Evolutionary conservation across 2,888 invertebrate genomes (phyloP).

Genomic region (Hofmannophila pseudospretella): DNA sequence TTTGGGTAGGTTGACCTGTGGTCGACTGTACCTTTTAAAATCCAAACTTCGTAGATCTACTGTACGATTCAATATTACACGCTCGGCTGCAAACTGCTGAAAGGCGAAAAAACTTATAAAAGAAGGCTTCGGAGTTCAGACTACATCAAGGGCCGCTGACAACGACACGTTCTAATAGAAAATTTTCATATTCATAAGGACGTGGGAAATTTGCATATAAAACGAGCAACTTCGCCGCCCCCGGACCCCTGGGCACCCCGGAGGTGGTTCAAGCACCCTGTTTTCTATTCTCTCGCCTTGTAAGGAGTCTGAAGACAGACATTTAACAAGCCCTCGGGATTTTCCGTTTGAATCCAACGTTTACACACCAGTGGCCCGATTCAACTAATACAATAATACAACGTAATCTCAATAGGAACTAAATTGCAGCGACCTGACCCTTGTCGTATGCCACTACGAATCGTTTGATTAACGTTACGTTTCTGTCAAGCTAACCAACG

Average conservation of each 20-base stretch:
- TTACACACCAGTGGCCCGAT: no score
- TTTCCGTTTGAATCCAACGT: conserved; percentile 24
- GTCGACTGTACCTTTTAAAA: no score
- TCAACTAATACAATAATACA: no score
- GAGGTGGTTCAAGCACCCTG: conserved; percentile 52
- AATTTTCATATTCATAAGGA: conserved; percentile 78
- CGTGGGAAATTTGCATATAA: conserved; percentile 74
- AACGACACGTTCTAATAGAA: conserved; percentile 76
- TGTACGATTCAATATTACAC: conserved; percentile 38
- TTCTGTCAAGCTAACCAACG: no score
- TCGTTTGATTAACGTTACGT: no score
- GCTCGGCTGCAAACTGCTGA: conserved; percentile 43
- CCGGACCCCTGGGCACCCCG: conserved; percentile 26
- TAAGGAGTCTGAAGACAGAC: conserved; percentile 48
- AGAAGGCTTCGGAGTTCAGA: conserved; percentile 44
- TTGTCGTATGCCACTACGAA: no score
- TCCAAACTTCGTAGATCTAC: no score
- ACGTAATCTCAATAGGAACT: no score
- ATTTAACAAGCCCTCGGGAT: conserved; percentile 30
- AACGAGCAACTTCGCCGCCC: conserved; percentile 67
- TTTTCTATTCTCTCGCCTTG: conserved; percentile 57
- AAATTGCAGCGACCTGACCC: no score
- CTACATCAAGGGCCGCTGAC: conserved; percentile 68
- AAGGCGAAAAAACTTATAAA: conserved; percentile 41
- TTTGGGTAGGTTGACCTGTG: no score